Conservation (phyloP, 2,797 vertebrate species). For the Ataeniobius toweri region DNA sequence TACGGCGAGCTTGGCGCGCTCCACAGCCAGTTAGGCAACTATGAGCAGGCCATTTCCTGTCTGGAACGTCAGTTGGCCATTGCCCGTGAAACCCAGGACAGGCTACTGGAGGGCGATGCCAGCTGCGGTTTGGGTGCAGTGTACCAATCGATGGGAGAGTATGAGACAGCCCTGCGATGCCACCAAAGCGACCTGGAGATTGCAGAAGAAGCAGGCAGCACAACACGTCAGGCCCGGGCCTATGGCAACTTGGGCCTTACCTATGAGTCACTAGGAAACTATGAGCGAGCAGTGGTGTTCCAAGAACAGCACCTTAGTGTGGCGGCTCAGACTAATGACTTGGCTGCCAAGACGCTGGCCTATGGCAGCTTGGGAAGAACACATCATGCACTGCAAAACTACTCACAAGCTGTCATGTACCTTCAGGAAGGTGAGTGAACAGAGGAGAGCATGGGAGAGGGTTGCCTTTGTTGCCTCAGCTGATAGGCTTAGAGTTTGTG, state of each 20-base stretch:
- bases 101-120: slow-evolving; percentile 91
- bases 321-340: slow-evolving; percentile 94
- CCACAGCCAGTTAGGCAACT: slow-evolving; percentile 96
- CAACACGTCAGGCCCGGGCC: slow-evolving; percentile 87
- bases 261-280: slow-evolving; percentile 95
- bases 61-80: slow-evolving; percentile 95
- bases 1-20: slow-evolving; percentile 95
- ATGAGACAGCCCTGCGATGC: slow-evolving; percentile 91
- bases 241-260: slow-evolving; percentile 97
- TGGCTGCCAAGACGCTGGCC: slow-evolving; percentile 94
- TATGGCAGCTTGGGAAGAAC: slow-evolving; percentile 96
- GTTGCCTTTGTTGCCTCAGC: slow-evolving; percentile 69
- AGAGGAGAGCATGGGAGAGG: slow-evolving; percentile 46
- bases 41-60: slow-evolving; percentile 96
- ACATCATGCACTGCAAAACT: slow-evolving; percentile 97
- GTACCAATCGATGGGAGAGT: slow-evolving; percentile 97
- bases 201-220: slow-evolving; percentile 87
- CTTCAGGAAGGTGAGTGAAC: slow-evolving; percentile 82
- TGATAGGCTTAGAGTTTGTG: slow-evolving; percentile 75
- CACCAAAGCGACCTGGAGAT: slow-evolving; percentile 97
- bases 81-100: slow-evolving; percentile 86
- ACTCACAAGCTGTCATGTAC: slow-evolving; percentile 99
- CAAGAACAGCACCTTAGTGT: slow-evolving; percentile 98
- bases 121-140: slow-evolving; percentile 90
- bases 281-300: slow-evolving; percentile 94